Evolutionary conservation across 2,797 vertebrate genomes (phyloP).

Genomic region (Acanthurus leucopareius): DNA sequence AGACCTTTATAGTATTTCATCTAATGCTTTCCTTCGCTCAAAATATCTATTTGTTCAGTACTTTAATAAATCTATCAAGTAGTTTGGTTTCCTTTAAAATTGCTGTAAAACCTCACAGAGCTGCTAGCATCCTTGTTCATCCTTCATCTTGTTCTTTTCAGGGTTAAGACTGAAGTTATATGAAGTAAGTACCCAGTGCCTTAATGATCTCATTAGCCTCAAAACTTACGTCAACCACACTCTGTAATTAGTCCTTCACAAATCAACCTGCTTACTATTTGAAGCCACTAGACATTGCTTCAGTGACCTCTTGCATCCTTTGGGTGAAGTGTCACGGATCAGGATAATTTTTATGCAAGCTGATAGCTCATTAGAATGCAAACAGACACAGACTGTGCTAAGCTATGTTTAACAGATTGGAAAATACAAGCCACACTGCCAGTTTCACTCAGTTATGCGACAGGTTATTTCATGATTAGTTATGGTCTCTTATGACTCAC

Average conservation of each 20-base stretch:
- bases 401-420: conserved; percentile 78
- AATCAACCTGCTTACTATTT: conserved; percentile 64
- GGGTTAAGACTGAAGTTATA: conserved; percentile 11
- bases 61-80: not conserved
- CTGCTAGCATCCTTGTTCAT: not conserved
- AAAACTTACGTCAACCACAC: conserved; percentile 44
- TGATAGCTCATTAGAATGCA: conserved; percentile 82
- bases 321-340: conserved; percentile 70
- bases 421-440: conserved; percentile 72
- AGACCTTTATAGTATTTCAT: not conserved
- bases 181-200: not conserved
- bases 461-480: conserved; percentile 82
- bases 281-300: conserved; percentile 50
- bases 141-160: conserved; percentile 18
- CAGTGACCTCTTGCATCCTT: conserved; percentile 74
- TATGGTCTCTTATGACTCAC: conserved; percentile 78
- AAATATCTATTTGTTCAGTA: not conserved
- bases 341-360: conserved; percentile 75
- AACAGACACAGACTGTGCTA: conserved; percentile 61
- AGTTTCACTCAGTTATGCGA: conserved; percentile 73
- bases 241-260: conserved; percentile 40
- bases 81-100: conserved; percentile 2
- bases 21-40: too few species aligned
- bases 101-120: not conserved
- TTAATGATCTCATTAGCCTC: conserved; percentile 56